phyloP scores from a whole-genome alignment of 2,797 vertebrate genomes.

The Catamblyrhynchus diadema region DNA sequence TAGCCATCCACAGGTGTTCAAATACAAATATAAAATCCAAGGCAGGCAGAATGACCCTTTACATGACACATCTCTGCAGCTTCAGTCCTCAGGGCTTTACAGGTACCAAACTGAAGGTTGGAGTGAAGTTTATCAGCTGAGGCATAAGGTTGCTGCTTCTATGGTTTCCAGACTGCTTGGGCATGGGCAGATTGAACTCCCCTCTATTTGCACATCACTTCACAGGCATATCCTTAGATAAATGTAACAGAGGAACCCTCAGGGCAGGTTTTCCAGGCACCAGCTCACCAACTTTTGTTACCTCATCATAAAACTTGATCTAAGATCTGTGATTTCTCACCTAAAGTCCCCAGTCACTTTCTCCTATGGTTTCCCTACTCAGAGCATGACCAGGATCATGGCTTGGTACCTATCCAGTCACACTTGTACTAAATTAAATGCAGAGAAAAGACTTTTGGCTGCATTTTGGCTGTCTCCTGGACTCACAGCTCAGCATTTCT shows the following conservation, averaged over 20 bases:
- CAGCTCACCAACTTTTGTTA: background rate
- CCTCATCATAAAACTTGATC: background rate
- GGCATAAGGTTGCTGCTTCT: background rate
- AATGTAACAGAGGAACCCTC: background rate
- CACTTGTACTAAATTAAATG: constrained; percentile 42
- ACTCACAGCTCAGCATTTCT: background rate
- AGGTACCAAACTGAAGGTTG: background rate
- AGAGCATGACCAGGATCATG: background rate
- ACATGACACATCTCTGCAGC: background rate
- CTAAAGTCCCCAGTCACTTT: background rate
- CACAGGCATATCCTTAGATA: background rate
- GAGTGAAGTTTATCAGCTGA: background rate
- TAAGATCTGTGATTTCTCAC: background rate
- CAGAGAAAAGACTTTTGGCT: constrained; percentile 21
- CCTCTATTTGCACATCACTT: background rate
- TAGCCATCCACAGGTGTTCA: background rate
- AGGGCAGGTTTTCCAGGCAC: background rate
- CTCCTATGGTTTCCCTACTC: background rate
- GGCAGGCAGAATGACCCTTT: background rate
- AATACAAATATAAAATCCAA: background rate
- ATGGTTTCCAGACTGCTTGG: background rate
- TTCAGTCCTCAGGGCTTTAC: background rate
- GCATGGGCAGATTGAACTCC: background rate
- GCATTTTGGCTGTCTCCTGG: background rate
- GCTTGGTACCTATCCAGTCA: constrained; percentile 31